Conservation (phyloP, 2,113 vertebrate species). For the Panurus biarmicus region DNA sequence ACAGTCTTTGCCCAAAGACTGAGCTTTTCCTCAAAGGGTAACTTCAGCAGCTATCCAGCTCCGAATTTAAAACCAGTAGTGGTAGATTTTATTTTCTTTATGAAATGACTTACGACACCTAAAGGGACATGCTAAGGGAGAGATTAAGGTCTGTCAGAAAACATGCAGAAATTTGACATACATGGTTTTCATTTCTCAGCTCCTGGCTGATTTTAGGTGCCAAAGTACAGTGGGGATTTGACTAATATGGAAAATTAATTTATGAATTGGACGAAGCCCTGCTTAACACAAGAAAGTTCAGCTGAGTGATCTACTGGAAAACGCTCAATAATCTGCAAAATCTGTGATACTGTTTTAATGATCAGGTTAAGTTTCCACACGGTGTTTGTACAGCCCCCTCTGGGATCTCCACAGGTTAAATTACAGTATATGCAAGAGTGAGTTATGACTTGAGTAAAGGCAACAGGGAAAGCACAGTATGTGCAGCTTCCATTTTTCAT, state of each 20-base stretch:
- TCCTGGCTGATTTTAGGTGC: not conserved
- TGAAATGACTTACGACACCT: not conserved
- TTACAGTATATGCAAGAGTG: constrained; percentile 64
- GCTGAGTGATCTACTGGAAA: not conserved
- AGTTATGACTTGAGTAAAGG: constrained; percentile 51
- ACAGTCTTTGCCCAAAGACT: not conserved
- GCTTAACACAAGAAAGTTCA: not conserved
- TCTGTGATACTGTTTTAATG: constrained; percentile 13
- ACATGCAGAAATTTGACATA: not conserved
- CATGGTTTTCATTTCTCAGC: not conserved
- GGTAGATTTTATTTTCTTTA: not conserved
- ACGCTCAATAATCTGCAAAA: constrained; percentile 11
- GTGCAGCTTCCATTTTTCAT: constrained; percentile 56
- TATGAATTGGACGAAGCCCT: not conserved
- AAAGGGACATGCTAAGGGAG: not conserved
- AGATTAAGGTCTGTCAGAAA: not conserved
- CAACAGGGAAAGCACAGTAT: constrained; percentile 14
- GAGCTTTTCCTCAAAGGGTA: not conserved
- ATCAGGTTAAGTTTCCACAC: not conserved
- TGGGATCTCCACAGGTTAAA: constrained; percentile 60
- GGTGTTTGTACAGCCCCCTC: constrained; percentile 44
- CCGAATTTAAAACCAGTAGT: not conserved
- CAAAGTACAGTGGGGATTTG: not conserved
- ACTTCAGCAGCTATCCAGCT: not conserved
- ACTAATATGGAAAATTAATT: not conserved